Conservation (phyloP, 2,888 invertebrate species). For the Apotomis capreana region DNA sequence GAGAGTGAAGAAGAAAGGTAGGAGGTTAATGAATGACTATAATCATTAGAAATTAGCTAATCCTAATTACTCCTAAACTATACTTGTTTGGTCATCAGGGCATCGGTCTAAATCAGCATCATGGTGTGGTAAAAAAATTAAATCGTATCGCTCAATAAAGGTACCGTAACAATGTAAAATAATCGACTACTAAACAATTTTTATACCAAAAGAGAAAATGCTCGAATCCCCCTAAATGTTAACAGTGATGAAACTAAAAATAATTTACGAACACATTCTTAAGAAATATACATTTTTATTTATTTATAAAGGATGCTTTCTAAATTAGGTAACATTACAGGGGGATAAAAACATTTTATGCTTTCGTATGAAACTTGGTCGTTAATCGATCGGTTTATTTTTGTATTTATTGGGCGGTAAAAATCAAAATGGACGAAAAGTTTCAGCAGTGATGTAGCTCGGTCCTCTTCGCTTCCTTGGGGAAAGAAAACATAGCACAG, state of each 20-base stretch:
- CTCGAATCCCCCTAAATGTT: not conserved
- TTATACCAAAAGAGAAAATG: constrained; percentile 13
- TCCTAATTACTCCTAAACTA: constrained; percentile 49
- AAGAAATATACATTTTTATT: not conserved
- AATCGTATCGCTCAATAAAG: constrained; percentile 46
- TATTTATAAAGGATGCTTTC: not conserved
- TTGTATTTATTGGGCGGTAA: constrained; percentile 40
- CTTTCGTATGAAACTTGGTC: constrained; percentile 17
- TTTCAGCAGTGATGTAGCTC: constrained; percentile 46
- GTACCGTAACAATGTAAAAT: constrained; percentile 33
- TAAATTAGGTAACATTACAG: not conserved
- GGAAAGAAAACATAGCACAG: constrained; percentile 72
- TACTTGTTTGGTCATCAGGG: constrained; percentile 51
- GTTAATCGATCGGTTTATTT: not conserved
- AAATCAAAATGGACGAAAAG: constrained; percentile 45
- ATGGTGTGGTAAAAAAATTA: constrained; percentile 42
- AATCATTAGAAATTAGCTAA: constrained; percentile 5
- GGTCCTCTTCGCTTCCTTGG: constrained; percentile 64
- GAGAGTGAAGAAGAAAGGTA: not conserved
- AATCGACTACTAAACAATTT: constrained; percentile 16
- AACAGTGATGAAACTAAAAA: not conserved
- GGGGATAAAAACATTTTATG: constrained; percentile 1
- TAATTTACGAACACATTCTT: not conserved
- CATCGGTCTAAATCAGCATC: constrained; percentile 37
- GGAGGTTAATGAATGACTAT: not conserved